Conservation (phyloP, 2,797 vertebrate genomes). For the Selene dorsalis region DNA sequence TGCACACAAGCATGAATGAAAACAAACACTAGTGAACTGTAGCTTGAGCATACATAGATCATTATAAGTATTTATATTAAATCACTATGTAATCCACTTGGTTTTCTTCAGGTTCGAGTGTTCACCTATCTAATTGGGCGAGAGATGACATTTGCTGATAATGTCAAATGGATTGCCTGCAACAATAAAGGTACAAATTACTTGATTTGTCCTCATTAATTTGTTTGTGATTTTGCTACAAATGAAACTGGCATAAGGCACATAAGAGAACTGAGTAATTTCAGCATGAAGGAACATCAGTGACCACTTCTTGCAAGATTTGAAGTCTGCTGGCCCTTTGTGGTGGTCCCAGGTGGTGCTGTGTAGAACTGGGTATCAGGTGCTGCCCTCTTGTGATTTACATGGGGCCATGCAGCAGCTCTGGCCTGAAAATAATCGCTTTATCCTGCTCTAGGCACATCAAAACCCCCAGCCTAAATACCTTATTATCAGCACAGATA, state of each 20-base stretch:
- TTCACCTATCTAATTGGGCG: conserved; percentile 97
- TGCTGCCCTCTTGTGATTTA: conserved; percentile 76
- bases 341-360: conserved; percentile 24
- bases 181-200: conserved; percentile 92
- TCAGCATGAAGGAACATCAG: background rate
- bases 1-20: background rate
- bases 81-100: background rate
- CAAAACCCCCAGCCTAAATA: conserved; percentile 59
- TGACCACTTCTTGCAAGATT: background rate
- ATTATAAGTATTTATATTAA: background rate
- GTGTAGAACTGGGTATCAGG: conserved; percentile 35
- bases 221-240: background rate
- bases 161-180: conserved; percentile 96
- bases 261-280: background rate
- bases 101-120: conserved; percentile 89
- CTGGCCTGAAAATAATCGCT: conserved; percentile 60
- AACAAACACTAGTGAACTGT: background rate
- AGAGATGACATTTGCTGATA: conserved; percentile 93
- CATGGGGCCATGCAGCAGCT: conserved; percentile 48
- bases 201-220: background rate
- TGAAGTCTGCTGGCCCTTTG: background rate
- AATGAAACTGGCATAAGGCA: background rate
- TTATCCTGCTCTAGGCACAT: conserved; percentile 51
- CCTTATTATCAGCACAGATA: conserved; percentile 63
- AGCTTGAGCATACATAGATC: background rate